Base-by-base conservation (phyloP, 2,888 invertebrate genomes). In the Epistrophe grossulariae region DNA sequence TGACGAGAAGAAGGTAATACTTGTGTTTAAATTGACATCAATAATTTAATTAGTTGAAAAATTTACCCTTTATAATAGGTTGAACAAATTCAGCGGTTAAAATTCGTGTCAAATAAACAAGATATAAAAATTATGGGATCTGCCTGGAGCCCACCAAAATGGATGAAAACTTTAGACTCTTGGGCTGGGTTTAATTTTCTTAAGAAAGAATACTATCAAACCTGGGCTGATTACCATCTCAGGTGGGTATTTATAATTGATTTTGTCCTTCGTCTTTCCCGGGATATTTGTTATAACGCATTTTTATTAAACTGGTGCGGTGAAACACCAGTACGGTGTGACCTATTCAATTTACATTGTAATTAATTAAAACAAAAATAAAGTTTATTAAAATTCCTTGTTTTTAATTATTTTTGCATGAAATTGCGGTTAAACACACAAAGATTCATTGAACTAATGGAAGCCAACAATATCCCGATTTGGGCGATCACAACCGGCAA, bases 401-500 rank as follows among this genome's bases (percentile, higher is more conserved):
- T 35, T 35, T 9, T 35, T 5, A 35, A 8, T 35, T 35, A 8
- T 35, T 35, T 35, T 35, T 7, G 0, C 7, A 35, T 9, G 0
- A 9, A 35, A 7, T 9, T 35, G n/a, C n/a, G 35, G 9, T 35
- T 35, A 9, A 1, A 35, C 35, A 35, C 35, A 9, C 1, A 31
- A 31, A 31, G 96, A 91, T 98, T 97, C 93, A 92, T 98, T 52
- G 95, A 97, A 89, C 95, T 94, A 76, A 98, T 98, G 92, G 93
- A 94, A 83, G 94, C 94, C 43, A 92, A 95, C n/a, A 95, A 95
- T 17, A 92, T 95, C 52, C 92, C 94, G 4, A 95, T 96, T 88
- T 99, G 98, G 98, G 97, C 96, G 0, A 93, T 98, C 43, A 97
- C 98, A 0, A 96, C 97, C 0, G 97, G 97, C 35, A 98, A 98